Evolutionary conservation across 2,113 vertebrate genomes (phyloP).

Genomic region (Tetrao urogallus): DNA sequence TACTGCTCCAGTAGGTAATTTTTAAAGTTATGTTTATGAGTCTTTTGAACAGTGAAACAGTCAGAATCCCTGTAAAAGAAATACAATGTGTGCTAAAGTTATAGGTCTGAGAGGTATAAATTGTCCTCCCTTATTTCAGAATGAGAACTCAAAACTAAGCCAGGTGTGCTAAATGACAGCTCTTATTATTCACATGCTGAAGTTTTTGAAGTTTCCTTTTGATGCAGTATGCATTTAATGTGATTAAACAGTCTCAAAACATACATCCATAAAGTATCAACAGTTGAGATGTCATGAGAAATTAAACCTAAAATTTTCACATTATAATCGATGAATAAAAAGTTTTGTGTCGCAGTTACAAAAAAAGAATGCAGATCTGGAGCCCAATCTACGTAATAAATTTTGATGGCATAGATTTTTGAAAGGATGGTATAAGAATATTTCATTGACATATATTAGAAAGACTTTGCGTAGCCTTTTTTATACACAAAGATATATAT

Average conservation of each 20-base stretch:
- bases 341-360: background rate
- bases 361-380: background rate
- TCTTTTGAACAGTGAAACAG: background rate
- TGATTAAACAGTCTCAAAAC: background rate
- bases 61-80: background rate
- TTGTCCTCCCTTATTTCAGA: background rate
- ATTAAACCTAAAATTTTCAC: background rate
- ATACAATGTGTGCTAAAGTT: background rate
- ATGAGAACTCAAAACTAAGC: background rate
- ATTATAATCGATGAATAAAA: background rate
- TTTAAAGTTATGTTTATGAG: background rate
- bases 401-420: background rate
- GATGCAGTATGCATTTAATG: background rate
- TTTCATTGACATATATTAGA: background rate
- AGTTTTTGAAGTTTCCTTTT: background rate
- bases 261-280: background rate
- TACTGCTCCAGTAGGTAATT: background rate
- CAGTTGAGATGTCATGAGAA: background rate
- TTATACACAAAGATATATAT: accelerated
- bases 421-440: background rate
- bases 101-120: background rate
- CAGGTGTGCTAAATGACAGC: background rate
- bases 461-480: background rate
- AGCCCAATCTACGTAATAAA: background rate
- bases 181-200: background rate